Conservation (phyloP, 2,888 invertebrate species). For the Orthosia cruda region DNA sequence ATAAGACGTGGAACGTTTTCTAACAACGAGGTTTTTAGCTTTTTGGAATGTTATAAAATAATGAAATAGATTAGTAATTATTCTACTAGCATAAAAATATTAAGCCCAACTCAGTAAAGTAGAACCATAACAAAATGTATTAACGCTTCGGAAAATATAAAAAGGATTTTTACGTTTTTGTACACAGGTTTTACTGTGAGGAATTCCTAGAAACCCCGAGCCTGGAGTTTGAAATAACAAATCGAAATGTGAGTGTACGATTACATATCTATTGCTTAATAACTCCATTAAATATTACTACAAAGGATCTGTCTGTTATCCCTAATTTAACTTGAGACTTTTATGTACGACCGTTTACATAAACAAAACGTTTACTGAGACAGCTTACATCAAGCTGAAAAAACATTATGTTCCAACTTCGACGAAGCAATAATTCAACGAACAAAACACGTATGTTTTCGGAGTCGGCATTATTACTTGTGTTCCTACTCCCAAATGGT, state of each 20-base stretch:
- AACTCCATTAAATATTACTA: constrained; percentile 56
- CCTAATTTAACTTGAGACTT: constrained; percentile 63
- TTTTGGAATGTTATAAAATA: background rate
- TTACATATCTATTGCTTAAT: constrained; percentile 4
- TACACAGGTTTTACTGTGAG: background rate
- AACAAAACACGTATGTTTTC: constrained; percentile 79
- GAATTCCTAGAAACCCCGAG: background rate
- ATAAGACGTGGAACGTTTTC: background rate
- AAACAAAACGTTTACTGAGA: constrained; percentile 63
- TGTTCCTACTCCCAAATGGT: constrained; percentile 74
- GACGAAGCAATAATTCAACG: constrained; percentile 73
- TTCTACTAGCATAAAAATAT: background rate
- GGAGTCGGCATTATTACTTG: constrained; percentile 73
- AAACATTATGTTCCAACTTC: constrained; percentile 73
- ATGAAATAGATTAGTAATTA: background rate
- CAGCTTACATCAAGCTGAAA: constrained; percentile 68
- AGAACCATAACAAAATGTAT: background rate
- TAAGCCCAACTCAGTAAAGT: background rate
- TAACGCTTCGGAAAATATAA: background rate
- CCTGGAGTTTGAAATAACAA: background rate
- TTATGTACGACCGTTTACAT: constrained; percentile 55
- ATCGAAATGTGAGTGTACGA: constrained; percentile 4
- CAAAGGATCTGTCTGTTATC: constrained; percentile 64
- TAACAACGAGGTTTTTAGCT: background rate
- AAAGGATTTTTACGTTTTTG: too few relatives aligned